A percentile compares a stretch with the other conserved stretches of the same genome.
Conservation (phyloP, 2,797 vertebrate species). For the Eleutherodactylus coqui region DNA sequence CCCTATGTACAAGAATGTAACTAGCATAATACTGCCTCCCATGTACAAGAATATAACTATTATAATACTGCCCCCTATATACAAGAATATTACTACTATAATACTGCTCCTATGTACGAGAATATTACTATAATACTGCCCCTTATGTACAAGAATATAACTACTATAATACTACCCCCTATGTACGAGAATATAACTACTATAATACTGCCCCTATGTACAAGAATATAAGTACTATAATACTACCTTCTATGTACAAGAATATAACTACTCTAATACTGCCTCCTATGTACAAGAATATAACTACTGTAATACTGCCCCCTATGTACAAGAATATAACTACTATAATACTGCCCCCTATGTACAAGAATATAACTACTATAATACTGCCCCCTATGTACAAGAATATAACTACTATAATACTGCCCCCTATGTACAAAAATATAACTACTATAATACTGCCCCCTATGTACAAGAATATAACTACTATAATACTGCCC, state of each 20-base stretch:
- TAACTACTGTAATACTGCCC: slow-evolving; percentile 9
- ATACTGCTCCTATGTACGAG: background rate
- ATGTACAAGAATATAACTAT: background rate
- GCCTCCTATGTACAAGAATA: background rate
- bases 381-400: too few relatives aligned
- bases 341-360: background rate
- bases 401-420: background rate
- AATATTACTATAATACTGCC: background rate
- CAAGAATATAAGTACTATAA: slow-evolving; percentile 14
- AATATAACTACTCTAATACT: slow-evolving; percentile 8
- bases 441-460: slow-evolving; percentile 18
- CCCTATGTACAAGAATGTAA: too few relatives aligned
- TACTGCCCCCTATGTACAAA: background rate
- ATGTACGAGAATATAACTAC: slow-evolving; percentile 9
- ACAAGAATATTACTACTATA: slow-evolving; percentile 1
- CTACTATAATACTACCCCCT: slow-evolving; percentile 8
- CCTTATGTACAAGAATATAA: background rate
- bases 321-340: background rate
- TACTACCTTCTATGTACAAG: background rate
- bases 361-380: background rate
- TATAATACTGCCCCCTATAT: slow-evolving; percentile 2
- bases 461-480: background rate
- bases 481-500: background rate
- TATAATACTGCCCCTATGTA: slow-evolving; percentile 4
- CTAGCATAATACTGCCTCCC: background rate